phyloP scores from a whole-genome alignment of 2,888 invertebrate genomes.

The Argyresthia goedartella region DNA sequence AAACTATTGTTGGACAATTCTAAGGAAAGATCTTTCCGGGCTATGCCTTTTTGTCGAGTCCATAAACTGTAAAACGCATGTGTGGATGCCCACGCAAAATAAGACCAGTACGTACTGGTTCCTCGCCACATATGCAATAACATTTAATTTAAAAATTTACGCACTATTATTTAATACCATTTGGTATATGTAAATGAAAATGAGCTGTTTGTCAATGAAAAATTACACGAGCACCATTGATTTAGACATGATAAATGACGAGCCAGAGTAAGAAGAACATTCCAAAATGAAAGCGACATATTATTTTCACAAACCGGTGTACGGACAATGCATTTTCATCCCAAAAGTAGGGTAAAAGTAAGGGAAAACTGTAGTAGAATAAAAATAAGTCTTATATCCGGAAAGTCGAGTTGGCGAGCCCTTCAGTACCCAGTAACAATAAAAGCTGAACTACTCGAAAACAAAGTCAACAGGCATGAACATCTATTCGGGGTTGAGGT shows the following conservation, averaged over 20 bases:
- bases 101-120: no score
- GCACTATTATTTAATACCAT: no score
- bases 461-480: constrained; percentile 44
- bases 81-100: no score
- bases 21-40: neutral
- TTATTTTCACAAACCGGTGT: neutral
- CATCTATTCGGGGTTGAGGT: constrained; percentile 20
- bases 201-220: no score
- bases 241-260: no score
- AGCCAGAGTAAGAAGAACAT: no score
- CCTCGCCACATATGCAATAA: no score
- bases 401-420: neutral
- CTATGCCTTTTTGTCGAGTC: neutral
- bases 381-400: neutral
- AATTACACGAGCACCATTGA: no score
- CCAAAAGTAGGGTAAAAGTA: constrained; percentile 29
- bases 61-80: no score
- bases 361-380: neutral
- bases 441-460: constrained; percentile 32
- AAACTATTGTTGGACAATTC: neutral
- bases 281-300: no score
- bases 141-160: no score
- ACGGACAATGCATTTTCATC: constrained; percentile 38
- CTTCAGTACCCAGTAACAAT: constrained; percentile 24
- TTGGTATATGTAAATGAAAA: no score